Conservation (phyloP, 2,797 vertebrate genomes). For the Alcedo quadribrachys region DNA sequence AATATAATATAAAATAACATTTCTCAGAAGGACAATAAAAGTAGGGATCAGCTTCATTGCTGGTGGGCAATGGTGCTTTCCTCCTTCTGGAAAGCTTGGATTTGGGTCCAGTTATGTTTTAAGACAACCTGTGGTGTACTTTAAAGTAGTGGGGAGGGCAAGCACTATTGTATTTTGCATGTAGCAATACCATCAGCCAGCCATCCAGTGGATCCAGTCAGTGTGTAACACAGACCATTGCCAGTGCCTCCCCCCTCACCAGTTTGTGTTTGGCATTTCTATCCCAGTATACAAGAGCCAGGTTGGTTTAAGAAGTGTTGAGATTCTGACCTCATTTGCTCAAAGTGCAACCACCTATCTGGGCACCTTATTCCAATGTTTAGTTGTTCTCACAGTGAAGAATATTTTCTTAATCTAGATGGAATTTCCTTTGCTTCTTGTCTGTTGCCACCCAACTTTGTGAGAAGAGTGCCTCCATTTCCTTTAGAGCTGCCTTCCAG, state of each 20-base stretch:
- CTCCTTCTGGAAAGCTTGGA: not conserved
- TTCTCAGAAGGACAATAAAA: not conserved
- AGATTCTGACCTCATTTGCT: not conserved
- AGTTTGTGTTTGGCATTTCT: not conserved
- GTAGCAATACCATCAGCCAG: not conserved
- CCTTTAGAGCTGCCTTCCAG: not conserved
- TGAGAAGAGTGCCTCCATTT: not conserved
- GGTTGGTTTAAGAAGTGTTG: not conserved
- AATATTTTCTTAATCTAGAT: not conserved
- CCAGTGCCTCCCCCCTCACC: not conserved
- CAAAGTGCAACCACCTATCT: not conserved
- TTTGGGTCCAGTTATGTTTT: not conserved
- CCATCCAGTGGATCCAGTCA: not conserved
- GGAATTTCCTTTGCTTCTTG: not conserved
- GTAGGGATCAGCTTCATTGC: not conserved
- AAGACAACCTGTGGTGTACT: not conserved
- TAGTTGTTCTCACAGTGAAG: not conserved
- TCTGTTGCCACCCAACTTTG: not conserved
- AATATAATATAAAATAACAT: not conserved
- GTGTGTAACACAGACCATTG: not conserved
- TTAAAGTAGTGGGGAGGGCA: not conserved
- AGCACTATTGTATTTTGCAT: not conserved
- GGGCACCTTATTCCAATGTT: not conserved
- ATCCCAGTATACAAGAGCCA: not conserved
- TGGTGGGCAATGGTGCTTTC: not conserved